Evolutionary conservation across 1,140 invertebrate species (phyloP).

Genomic region (Drosophila orosa): DNA sequence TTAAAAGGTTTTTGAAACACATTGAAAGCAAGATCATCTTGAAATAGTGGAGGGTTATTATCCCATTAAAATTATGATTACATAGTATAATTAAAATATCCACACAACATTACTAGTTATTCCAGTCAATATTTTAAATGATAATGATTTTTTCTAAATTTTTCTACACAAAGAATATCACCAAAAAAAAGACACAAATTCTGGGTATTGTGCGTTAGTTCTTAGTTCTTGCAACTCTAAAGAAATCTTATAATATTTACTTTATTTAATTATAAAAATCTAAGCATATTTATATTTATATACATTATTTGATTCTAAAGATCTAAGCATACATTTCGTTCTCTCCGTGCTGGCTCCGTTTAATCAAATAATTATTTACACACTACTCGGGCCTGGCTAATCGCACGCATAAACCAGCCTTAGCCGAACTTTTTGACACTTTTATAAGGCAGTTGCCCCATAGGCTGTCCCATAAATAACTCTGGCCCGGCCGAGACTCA

Average conservation of each 20-base stretch:
- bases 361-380: constrained; percentile 73
- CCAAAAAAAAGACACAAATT: neutral
- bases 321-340: neutral
- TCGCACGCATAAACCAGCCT: constrained; percentile 68
- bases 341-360: constrained; percentile 17
- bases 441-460: constrained; percentile 79
- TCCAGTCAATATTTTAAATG: neutral
- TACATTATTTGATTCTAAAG: too few species aligned
- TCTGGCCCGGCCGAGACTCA: constrained; percentile 47
- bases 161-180: too few species aligned
- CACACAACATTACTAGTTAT: neutral
- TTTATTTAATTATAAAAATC: too few species aligned
- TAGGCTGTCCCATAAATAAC: constrained; percentile 77
- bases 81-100: too few species aligned
- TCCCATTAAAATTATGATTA: too few species aligned
- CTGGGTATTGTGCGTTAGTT: too few species aligned
- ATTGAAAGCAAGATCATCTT: neutral
- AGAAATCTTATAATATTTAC: too few species aligned
- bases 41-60: too few species aligned
- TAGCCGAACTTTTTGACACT: constrained; percentile 75
- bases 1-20: too few species aligned
- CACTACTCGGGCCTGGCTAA: constrained; percentile 53
- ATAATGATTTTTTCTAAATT: too few species aligned
- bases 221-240: too few species aligned
- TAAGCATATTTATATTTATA: too few species aligned